Base-by-base conservation (phyloP, 2,888 invertebrate genomes). In the Meloe dianella region DNA sequence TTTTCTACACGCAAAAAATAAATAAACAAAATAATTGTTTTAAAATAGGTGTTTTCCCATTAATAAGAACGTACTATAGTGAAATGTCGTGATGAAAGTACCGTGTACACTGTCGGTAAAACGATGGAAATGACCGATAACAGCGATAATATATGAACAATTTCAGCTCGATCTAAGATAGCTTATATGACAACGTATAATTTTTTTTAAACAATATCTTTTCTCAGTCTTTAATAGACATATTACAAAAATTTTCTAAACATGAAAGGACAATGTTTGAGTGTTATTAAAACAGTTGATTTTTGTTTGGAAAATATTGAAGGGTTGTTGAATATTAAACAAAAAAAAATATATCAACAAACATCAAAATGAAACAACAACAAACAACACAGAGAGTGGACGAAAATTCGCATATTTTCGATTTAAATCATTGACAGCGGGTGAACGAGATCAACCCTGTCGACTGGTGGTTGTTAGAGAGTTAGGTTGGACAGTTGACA, bases 401-500 rank as follows among this genome's bases (percentile, higher is more conserved):
- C 7, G 7, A 32, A 32, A 41, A 57, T 30, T 29, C 57, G 29
- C 27, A 30, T 20, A 47, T 47, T 47, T 47, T 47, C 20, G 47
- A 47, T 47, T 47, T 47, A 47, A 47, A 47, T 47, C 47, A 47
- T 47, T 20, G 47, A 47, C 47, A 47, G 47, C 4, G 20, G 20
- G 20, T 41, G 41, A 41, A 35, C 35, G 35, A 35, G 41, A 41
- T 20, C 20, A 8, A 47, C 8, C 20, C 47, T 47, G 20, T 47
- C 47, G 47, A 47, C 47, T 47, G 20, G 9, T 22, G 47, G 47
- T 47, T 20, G 20, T 47, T 41, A 8, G 20, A 20, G 2, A 47
- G 47, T 47, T 47, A 9, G 20, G 47, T 20, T 47, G 47, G 20
- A 47, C 47, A 47, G 47, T 47, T 47, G 47, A 47, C 47, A 47